These are phyloP conservation scores for Idaea dimidiata DNA, from an alignment of 2,888 invertebrate genomes.

Conservation along the genomic window DNA sequence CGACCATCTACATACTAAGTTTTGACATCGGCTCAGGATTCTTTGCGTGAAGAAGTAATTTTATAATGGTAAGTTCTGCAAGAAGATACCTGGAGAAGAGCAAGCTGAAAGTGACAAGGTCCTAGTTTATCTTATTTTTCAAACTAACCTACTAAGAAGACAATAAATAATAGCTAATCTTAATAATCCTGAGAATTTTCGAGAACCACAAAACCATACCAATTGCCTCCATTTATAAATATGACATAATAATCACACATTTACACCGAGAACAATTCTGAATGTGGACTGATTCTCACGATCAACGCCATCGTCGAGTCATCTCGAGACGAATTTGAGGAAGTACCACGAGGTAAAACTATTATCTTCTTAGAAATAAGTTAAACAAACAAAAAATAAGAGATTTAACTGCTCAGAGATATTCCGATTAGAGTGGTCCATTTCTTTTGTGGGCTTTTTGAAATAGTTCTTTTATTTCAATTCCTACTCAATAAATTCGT, in stretches of 20 bases:
- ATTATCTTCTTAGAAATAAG: slow-evolving; percentile 69
- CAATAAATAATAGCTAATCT: neutral
- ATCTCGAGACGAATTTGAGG: slow-evolving; percentile 71
- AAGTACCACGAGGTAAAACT: slow-evolving; percentile 49
- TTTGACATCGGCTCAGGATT: too few species aligned
- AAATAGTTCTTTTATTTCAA: slow-evolving; percentile 59
- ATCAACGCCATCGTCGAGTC: slow-evolving; percentile 51
- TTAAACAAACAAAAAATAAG: slow-evolving; percentile 42
- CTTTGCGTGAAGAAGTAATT: neutral
- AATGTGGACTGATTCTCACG: slow-evolving; percentile 61
- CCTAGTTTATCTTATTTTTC: neutral
- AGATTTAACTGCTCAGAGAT: slow-evolving; percentile 40
- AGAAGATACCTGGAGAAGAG: neutral
- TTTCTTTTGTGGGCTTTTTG: slow-evolving; percentile 36
- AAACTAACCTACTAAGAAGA: neutral
- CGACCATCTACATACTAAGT: too few species aligned
- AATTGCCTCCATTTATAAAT: slow-evolving; percentile 15
- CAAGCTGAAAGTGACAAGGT: neutral
- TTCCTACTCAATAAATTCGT: slow-evolving; percentile 9
- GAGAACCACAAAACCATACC: slow-evolving; percentile 13
- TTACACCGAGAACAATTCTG: slow-evolving; percentile 32
- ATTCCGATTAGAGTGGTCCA: slow-evolving; percentile 68
- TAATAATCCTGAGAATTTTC: neutral
- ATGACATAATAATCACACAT: slow-evolving; percentile 31
- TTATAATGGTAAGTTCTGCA: neutral